phyloP scores from a whole-genome alignment of 2,113 vertebrate genomes.

The Caretta caretta region DNA sequence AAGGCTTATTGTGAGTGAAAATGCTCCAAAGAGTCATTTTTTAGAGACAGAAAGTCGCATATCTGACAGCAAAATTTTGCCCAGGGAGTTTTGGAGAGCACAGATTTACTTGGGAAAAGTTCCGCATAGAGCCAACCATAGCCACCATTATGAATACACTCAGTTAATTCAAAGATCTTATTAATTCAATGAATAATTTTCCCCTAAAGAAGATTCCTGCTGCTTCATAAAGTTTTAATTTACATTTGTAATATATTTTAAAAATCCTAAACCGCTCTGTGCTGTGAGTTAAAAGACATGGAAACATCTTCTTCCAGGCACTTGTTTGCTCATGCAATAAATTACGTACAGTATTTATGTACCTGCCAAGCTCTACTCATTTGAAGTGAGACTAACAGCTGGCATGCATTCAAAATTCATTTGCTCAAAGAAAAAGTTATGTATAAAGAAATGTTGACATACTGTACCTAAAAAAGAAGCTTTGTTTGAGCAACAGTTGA shows the following conservation, averaged over 20 bases:
- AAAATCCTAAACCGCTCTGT: not conserved
- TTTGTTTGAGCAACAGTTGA: not conserved
- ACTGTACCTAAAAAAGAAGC: not conserved
- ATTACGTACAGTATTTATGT: not conserved
- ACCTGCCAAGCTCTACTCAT: not conserved
- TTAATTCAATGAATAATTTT: slow-evolving; percentile 36
- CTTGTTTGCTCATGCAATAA: slow-evolving; percentile 11
- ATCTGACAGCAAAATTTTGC: slow-evolving; percentile 2
- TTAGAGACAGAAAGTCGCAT: slow-evolving; percentile 1
- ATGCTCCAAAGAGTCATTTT: not conserved
- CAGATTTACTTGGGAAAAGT: not conserved
- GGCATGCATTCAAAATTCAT: slow-evolving; percentile 10
- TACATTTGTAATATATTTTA: not conserved
- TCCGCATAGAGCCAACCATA: not conserved
- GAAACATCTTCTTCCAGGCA: not conserved
- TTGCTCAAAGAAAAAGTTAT: slow-evolving; percentile 26
- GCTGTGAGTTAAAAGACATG: not conserved
- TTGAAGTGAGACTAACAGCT: slow-evolving; percentile 1
- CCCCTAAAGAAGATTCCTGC: not conserved
- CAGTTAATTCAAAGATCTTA: not conserved
- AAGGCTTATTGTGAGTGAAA: slow-evolving; percentile 12
- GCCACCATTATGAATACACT: not conserved
- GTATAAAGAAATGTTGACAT: not conserved
- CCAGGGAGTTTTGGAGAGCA: not conserved
- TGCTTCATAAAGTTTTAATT: slow-evolving; percentile 28